Evolutionary conservation across 2,113 vertebrate species (phyloP).

Genomic region (Chauna torquata): DNA sequence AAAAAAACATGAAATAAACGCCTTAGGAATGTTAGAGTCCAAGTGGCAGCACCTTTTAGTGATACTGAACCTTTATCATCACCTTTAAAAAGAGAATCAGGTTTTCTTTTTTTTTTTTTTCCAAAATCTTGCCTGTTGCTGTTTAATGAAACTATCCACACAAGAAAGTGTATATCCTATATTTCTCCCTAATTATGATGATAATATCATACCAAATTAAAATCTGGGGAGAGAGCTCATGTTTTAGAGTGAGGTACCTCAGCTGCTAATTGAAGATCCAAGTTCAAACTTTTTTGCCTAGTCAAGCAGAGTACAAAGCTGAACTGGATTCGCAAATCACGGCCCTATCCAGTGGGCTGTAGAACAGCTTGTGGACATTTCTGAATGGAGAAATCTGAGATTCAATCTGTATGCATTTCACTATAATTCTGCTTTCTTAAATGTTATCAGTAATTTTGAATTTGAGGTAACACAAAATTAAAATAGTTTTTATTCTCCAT

Average conservation of each 20-base stretch:
- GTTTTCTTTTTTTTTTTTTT: not conserved
- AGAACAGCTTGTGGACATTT: not conserved
- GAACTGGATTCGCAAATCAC: not conserved
- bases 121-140: not conserved
- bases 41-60: not conserved
- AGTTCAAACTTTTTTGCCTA: not conserved
- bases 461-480: not conserved
- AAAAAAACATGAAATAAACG: not conserved
- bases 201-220: not conserved
- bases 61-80: not conserved
- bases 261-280: not conserved
- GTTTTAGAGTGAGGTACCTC: not conserved
- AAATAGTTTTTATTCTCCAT: not conserved
- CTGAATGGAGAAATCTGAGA: too few species aligned
- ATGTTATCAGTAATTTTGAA: not conserved
- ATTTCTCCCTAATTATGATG: not conserved
- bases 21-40: not conserved
- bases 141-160: not conserved
- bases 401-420: not conserved
- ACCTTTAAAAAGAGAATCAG: not conserved
- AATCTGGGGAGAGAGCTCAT: not conserved
- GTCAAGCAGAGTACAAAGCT: not conserved
- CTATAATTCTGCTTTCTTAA: not conserved
- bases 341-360: not conserved
- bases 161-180: not conserved